Conservation (phyloP, 2,888 invertebrate genomes). For the Acleris cristana region DNA sequence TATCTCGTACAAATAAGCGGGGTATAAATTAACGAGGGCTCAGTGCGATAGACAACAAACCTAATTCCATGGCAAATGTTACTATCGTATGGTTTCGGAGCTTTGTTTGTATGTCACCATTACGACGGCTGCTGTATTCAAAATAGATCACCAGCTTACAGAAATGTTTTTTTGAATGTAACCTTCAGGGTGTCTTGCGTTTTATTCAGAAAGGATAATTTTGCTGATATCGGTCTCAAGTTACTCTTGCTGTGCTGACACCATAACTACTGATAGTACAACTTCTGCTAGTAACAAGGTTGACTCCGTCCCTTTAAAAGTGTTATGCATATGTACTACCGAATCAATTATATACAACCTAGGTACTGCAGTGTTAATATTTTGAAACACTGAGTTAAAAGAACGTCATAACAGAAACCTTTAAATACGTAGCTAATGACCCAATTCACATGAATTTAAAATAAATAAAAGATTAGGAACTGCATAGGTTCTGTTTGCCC, state of each 20-base stretch:
- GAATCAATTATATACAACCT: too few species aligned
- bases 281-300: too few species aligned
- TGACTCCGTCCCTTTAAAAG: too few species aligned
- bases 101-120: slow-evolving; percentile 63
- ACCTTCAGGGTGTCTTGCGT: neutral
- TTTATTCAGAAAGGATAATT: neutral
- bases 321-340: too few species aligned
- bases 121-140: slow-evolving; percentile 66
- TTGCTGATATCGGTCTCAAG: too few species aligned
- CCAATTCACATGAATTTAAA: slow-evolving; percentile 32
- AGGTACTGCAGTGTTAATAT: neutral
- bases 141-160: slow-evolving; percentile 23
- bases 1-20: slow-evolving; percentile 77
- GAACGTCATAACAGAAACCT: neutral
- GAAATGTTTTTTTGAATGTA: slow-evolving; percentile 12
- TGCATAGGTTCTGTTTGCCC: slow-evolving; percentile 19
- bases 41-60: slow-evolving; percentile 72
- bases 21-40: slow-evolving; percentile 78
- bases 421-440: slow-evolving; percentile 15
- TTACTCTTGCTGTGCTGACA: too few species aligned
- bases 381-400: neutral
- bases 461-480: slow-evolving; percentile 27
- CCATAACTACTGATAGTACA: too few species aligned
- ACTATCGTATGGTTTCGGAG: slow-evolving; percentile 66
- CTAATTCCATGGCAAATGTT: slow-evolving; percentile 76